phyloP scores from a whole-genome alignment of 2,888 invertebrate species.

The Frankliniella intonsa region DNA sequence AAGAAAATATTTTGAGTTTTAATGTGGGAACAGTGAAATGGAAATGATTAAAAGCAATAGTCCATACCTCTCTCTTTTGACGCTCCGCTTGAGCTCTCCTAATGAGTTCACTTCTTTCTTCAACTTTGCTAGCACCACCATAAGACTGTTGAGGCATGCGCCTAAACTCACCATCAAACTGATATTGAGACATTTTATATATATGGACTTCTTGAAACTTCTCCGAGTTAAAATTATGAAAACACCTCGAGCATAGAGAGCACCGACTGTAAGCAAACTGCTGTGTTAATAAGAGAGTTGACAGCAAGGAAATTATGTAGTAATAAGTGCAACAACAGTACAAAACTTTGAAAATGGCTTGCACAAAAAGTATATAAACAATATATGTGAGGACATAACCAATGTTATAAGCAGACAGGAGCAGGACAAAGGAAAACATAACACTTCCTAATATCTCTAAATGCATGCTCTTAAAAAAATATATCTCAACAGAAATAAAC shows the following conservation, averaged over 20 bases:
- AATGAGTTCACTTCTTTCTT: conserved; percentile 66
- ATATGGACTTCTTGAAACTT: neutral
- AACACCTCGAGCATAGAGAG: neutral
- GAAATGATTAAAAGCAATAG: neutral
- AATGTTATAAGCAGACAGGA: neutral
- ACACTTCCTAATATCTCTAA: neutral
- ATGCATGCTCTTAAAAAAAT: neutral
- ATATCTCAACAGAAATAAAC: too few species aligned
- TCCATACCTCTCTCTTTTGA: conserved; percentile 72
- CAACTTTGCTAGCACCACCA: conserved; percentile 74
- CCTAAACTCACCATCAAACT: conserved; percentile 88
- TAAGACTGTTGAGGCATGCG: conserved; percentile 83
- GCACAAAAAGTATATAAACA: neutral
- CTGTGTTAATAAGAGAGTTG: too few species aligned
- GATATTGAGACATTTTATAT: conserved; percentile 49
- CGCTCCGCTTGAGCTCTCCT: conserved; percentile 80
- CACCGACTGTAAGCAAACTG: neutral
- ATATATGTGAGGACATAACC: neutral
- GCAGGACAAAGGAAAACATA: neutral
- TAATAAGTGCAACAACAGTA: neutral
- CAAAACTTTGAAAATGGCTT: conserved; percentile 30
- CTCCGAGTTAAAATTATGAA: conserved; percentile 17
- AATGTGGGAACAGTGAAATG: neutral
- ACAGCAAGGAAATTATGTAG: too few species aligned
- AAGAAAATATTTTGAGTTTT: neutral